Evolutionary conservation across 2,113 vertebrate genomes (phyloP).

Genomic region (Cariama cristata): DNA sequence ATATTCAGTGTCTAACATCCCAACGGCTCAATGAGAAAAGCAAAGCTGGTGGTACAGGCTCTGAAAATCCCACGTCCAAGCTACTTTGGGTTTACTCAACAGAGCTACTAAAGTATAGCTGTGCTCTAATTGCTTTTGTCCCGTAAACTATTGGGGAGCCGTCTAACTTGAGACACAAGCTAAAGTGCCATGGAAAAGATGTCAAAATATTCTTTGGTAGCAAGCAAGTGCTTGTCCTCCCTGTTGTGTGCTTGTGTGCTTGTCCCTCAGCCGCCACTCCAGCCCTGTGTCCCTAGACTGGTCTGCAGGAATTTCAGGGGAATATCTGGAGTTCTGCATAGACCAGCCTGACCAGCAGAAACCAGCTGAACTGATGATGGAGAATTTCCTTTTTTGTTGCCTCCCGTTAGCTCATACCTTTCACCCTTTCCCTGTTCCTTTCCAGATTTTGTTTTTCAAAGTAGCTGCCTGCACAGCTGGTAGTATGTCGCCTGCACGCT

Average conservation of each 20-base stretch:
- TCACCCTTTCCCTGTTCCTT: not conserved
- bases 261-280: not conserved
- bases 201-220: not conserved
- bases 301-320: not conserved
- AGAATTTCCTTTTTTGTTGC: not conserved
- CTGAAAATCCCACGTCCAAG: fast-evolving
- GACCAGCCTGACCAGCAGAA: not conserved
- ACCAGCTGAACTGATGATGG: not conserved
- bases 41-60: not conserved
- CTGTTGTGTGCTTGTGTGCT: not conserved
- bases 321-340: not conserved
- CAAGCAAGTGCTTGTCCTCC: not conserved
- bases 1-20: not conserved
- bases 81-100: not conserved
- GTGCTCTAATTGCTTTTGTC: not conserved
- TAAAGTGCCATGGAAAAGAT: not conserved
- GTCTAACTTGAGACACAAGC: not conserved
- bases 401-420: not conserved
- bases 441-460: not conserved
- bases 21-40: not conserved
- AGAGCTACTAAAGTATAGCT: not conserved
- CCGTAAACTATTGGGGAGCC: not conserved
- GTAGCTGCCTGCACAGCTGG: not conserved
- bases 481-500: not conserved
- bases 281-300: not conserved